Evolutionary conservation across 1,140 invertebrate species (phyloP).

Genomic region (Eueides isabella): DNA sequence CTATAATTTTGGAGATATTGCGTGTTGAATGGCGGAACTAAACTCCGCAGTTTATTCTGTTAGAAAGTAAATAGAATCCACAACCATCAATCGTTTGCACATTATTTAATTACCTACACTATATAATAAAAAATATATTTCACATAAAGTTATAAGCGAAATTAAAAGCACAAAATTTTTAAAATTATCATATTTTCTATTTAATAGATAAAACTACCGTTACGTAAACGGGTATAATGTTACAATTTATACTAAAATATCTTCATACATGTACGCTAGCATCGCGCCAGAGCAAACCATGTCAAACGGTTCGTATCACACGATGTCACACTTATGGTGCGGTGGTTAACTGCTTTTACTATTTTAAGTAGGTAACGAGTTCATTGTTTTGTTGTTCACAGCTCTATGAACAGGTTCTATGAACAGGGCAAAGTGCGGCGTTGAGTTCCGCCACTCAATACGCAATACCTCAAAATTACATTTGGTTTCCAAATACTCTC

Average conservation of each 20-base stretch:
- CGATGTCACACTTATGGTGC: not conserved
- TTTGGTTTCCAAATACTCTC: no score
- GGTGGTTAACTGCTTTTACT: not conserved
- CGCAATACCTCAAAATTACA: no score
- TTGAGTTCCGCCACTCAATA: no score
- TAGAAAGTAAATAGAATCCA: no score
- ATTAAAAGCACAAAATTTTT: not conserved
- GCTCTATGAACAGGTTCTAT: no score
- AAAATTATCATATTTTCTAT: constrained; percentile 10
- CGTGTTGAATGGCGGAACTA: no score
- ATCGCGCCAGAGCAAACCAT: not conserved
- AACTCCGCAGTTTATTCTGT: no score
- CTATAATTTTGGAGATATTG: no score
- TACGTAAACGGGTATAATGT: not conserved
- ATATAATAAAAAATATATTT: not conserved
- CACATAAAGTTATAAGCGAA: not conserved
- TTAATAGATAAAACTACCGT: constrained; percentile 3
- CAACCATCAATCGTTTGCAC: not conserved
- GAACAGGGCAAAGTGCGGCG: no score
- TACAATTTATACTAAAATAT: not conserved
- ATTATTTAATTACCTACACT: not conserved
- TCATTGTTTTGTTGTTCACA: not conserved
- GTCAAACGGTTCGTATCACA: constrained; percentile 6
- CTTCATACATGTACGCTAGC: not conserved
- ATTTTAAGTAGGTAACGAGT: not conserved